Conservation (phyloP, 2,888 invertebrate species). For the Spisula solida region DNA sequence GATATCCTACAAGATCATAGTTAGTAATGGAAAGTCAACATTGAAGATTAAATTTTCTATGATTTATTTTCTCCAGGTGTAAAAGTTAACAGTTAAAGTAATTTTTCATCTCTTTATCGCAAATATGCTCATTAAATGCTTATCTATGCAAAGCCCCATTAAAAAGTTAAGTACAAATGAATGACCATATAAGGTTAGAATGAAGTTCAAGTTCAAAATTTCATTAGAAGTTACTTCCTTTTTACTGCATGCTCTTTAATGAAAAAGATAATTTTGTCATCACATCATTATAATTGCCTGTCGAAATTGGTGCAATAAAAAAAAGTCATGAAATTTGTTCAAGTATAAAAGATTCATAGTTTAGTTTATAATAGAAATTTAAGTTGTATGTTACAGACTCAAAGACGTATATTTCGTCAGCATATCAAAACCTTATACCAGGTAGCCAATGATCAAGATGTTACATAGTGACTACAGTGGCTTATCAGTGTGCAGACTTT, state of each 20-base stretch:
- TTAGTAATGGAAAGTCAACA: slow-evolving; percentile 15
- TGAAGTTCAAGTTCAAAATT: neutral
- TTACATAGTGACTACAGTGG: no score
- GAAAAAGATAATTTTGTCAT: neutral
- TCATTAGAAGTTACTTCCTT: neutral
- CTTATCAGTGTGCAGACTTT: no score
- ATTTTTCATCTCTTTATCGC: neutral
- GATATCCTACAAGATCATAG: slow-evolving; percentile 10
- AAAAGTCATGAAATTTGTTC: no score
- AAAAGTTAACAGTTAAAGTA: slow-evolving; percentile 20
- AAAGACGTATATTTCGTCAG: no score
- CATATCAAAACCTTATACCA: no score
- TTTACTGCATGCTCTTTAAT: neutral
- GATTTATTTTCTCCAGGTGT: slow-evolving; percentile 15
- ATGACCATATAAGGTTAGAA: neutral
- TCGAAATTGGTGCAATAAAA: no score
- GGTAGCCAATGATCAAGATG: no score
- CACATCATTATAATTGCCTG: no score
- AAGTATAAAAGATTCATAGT: no score
- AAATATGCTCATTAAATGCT: slow-evolving; percentile 18
- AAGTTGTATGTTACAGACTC: no score
- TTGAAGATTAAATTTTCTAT: neutral
- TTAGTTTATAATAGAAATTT: no score
- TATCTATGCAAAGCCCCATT: slow-evolving; percentile 9
- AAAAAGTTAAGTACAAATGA: neutral